Conservation (phyloP, 2,113 vertebrate genomes). For the Halcyon malimbica region DNA sequence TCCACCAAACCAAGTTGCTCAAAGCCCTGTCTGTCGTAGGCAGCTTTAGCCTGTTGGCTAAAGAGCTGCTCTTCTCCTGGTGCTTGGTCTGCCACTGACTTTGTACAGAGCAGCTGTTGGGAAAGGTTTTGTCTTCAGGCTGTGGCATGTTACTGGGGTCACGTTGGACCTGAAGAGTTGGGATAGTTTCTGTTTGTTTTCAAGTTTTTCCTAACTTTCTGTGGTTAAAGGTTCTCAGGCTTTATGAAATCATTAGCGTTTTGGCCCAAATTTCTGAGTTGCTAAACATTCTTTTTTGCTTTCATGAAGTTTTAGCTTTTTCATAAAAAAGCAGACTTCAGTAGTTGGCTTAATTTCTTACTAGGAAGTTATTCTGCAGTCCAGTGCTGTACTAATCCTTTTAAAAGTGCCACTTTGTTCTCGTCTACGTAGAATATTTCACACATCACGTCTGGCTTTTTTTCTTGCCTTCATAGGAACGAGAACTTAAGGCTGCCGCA, state of each 20-base stretch:
- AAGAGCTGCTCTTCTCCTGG: neutral
- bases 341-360: neutral
- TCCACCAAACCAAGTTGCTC: neutral
- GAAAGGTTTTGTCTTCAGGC: neutral
- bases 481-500: slow-evolving; percentile 90
- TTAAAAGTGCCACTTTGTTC: neutral
- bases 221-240: neutral
- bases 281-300: neutral
- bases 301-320: neutral
- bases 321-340: neutral
- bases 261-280: neutral
- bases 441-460: neutral
- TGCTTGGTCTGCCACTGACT: neutral
- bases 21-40: neutral
- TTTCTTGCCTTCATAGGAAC: slow-evolving; percentile 76
- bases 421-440: accelerated
- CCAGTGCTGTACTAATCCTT: neutral
- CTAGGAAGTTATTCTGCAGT: neutral
- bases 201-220: neutral
- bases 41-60: neutral
- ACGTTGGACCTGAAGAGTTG: neutral
- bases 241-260: neutral
- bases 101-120: neutral
- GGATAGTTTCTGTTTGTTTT: neutral
- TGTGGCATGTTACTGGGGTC: neutral